Evolutionary conservation across 2,113 vertebrate genomes (phyloP).

Genomic region (Cettia cetti): DNA sequence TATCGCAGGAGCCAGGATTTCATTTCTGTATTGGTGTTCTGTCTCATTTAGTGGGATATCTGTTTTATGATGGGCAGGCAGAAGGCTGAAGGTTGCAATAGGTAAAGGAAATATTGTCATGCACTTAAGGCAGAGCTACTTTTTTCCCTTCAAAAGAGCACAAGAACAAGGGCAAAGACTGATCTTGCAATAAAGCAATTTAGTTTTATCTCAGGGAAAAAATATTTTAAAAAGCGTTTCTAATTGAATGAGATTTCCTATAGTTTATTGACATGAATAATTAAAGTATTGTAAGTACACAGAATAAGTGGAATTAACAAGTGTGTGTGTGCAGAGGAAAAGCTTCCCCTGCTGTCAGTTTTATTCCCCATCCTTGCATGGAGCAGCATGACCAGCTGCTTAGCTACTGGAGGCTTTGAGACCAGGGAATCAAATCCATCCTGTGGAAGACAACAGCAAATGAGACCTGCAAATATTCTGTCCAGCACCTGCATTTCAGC

Average conservation of each 20-base stretch:
- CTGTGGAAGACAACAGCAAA: background rate
- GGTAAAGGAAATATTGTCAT: background rate
- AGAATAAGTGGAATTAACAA: background rate
- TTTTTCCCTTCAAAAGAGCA: background rate
- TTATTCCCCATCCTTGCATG: background rate
- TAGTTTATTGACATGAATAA: slow-evolving; percentile 18
- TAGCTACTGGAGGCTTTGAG: background rate
- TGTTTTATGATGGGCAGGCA: background rate
- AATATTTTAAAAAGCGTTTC: background rate
- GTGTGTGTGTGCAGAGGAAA: rapidly evolving
- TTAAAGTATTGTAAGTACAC: background rate
- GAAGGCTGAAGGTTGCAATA: background rate
- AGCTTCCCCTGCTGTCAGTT: background rate
- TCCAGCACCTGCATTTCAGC: background rate
- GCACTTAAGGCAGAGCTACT: background rate
- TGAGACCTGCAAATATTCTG: background rate
- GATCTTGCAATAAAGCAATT: background rate
- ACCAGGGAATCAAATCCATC: background rate
- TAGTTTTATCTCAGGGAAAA: background rate
- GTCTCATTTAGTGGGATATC: background rate
- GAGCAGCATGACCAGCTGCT: background rate
- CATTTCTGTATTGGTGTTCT: background rate
- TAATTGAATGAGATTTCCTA: slow-evolving; percentile 24
- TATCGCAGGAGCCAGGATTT: background rate
- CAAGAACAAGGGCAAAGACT: background rate